Conservation (phyloP, 2,113 vertebrate species). For the Xiphophorus hellerii region DNA sequence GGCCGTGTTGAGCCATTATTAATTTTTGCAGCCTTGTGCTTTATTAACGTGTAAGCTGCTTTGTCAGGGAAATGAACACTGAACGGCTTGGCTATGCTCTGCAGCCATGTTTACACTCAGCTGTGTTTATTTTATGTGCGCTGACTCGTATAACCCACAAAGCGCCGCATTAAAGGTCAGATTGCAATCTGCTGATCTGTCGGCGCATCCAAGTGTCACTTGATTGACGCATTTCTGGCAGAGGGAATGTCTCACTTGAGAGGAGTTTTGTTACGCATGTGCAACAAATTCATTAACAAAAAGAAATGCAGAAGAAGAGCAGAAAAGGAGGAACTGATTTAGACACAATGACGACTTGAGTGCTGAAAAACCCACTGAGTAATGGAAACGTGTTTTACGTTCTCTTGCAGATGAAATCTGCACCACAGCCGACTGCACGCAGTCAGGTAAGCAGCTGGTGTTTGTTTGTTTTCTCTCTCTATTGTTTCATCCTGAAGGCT, state of each 20-base stretch:
- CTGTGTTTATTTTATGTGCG: conserved; percentile 8
- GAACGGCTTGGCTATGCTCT: conserved; percentile 18
- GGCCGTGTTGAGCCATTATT: neutral
- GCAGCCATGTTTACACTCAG: neutral
- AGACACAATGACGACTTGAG: conserved; percentile 38
- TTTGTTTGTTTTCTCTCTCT: conserved; percentile 32
- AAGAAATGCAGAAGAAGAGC: conserved; percentile 4
- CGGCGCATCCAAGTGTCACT: conserved; percentile 10
- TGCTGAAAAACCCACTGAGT: conserved; percentile 30
- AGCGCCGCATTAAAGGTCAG: conserved; percentile 6
- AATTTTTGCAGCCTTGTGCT: conserved; percentile 20
- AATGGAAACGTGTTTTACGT: conserved; percentile 49
- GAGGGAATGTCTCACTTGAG: conserved; percentile 13
- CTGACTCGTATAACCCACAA: neutral
- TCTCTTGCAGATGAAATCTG: conserved; percentile 88
- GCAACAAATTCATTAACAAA: conserved; percentile 4
- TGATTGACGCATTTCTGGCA: conserved; percentile 30
- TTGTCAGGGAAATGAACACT: conserved; percentile 48
- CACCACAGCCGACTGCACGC: conserved; percentile 91
- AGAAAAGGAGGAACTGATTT: neutral
- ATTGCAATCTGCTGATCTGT: conserved; percentile 11
- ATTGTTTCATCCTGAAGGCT: conserved; percentile 32
- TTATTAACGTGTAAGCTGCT: conserved; percentile 63
- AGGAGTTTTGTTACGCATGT: conserved; percentile 1
- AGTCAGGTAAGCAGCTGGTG: conserved; percentile 86